Percentiles rank a stretch among this genome's conserved stretches.
phyloP scores from a whole-genome alignment of 92 coral and sea anemone genomes.

The Palythoa grandiflora region DNA sequence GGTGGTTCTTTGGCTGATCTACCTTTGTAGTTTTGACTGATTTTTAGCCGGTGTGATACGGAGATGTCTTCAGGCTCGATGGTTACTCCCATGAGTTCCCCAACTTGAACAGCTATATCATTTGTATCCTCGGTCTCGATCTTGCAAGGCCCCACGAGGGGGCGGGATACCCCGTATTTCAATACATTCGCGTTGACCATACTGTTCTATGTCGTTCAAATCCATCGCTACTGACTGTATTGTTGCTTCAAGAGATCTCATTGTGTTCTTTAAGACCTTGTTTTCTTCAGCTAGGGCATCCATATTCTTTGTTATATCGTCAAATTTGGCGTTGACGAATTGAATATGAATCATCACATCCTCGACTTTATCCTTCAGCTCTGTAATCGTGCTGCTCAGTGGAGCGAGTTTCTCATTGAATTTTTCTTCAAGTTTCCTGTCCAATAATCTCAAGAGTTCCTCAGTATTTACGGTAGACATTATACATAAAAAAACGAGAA shows the following conservation, averaged over 20 bases:
- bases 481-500: neutral
- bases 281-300: neutral
- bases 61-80: too few species aligned
- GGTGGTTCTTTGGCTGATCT: too few species aligned
- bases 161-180: neutral
- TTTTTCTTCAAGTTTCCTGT: neutral
- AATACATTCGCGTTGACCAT: conserved; percentile 6
- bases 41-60: too few species aligned
- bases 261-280: neutral
- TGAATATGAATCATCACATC: too few species aligned
- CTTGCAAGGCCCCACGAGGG: neutral
- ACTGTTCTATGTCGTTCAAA: neutral
- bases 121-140: too few species aligned
- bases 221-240: neutral
- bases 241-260: neutral
- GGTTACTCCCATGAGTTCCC: neutral
- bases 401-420: too few species aligned
- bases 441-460: neutral
- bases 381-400: too few species aligned
- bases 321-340: neutral
- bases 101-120: neutral
- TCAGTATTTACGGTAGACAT: neutral
- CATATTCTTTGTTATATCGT: neutral
- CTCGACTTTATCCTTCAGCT: too few species aligned
- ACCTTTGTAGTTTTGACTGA: too few species aligned